Base-by-base conservation (phyloP, 2,888 invertebrate genomes). In the Cylindroiulus punctatus region DNA sequence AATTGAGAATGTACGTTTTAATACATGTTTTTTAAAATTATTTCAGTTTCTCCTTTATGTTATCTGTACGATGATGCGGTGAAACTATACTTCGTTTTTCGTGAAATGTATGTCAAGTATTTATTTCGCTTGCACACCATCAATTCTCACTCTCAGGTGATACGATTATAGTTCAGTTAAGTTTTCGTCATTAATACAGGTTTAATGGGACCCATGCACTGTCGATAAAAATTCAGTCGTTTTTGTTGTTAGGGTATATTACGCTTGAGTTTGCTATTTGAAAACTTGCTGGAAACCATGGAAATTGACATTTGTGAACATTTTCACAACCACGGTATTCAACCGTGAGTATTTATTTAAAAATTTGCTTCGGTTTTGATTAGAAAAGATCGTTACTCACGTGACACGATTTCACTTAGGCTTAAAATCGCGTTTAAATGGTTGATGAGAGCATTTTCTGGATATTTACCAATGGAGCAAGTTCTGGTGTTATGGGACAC, bases 381-480 rank as follows among this genome's bases (percentile, higher is more conserved):
- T 26, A 26, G 5, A 32, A 36, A 22, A 30, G 30, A 32, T 85
- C 26, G 76, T 85, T 85, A 26, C 32, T 8, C 30, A 30, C 19
- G 12, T 22, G 26, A 4, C 2, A 19, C 14, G 17, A 17, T 32
- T 22, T 1, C 47, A 22, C 84, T 88, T 89, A 98, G 98, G 2
- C 93, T 98, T 86, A 93, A 95, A 89, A 94, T 98, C 40, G 97
- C 97, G 0, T 97, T 98, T 91, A 98, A 98, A 91, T 98, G 98
- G 98, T 91, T 98, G 83, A 98, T 98, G 95, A 93, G 98, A 88
- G 98, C 96, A 0, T 98, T 98, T 91, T 97, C 98, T 89, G 98
- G 98, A 0, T 97, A 97, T 90, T 92, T 98, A 84, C 95, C 97
- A 0, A 97, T 97, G 0, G 97, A 97, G 90, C 98, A 98, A 91